A percentile compares a stretch with the other conserved stretches of the same genome.
These are phyloP conservation scores for Sorex fumeus DNA, from an alignment of 2,113 vertebrate species.

Conservation along the genomic window DNA sequence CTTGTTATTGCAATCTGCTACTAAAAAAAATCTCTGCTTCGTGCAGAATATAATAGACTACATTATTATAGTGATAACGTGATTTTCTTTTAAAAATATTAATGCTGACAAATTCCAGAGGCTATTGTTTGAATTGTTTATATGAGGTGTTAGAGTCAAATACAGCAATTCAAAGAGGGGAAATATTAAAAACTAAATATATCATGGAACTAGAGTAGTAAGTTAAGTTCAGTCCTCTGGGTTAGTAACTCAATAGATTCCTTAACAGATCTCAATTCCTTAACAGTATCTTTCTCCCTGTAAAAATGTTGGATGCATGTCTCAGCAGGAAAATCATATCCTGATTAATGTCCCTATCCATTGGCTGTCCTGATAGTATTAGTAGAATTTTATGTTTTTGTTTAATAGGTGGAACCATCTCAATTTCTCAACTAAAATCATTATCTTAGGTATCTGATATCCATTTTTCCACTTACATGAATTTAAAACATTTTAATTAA, in stretches of 20 bases:
- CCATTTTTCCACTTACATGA: not conserved
- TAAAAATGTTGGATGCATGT: not conserved
- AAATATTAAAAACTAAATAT: not conserved
- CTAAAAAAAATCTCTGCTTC: no score
- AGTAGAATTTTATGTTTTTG: not conserved
- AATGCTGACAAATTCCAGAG: no score
- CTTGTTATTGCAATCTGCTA: no score
- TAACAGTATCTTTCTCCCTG: not conserved
- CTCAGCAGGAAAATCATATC: not conserved
- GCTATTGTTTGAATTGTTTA: not conserved
- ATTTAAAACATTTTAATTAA: not conserved
- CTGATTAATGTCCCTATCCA: not conserved
- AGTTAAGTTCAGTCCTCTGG: not conserved
- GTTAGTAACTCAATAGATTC: not conserved
- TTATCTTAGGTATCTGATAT: no score
- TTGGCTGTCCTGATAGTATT: not conserved
- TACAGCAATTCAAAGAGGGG: not conserved
- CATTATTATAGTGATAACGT: not conserved
- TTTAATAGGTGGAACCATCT: not conserved
- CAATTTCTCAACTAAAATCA: not conserved
- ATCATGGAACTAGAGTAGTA: not conserved
- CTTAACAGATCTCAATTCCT: not conserved
- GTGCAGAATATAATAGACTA: no score
- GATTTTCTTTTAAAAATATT: not conserved
- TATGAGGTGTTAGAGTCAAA: not conserved